Evolutionary conservation across 64 coral and sea anemone species (phyloP), one percentile per base, ranked within the genome.

Genomic region (Acropora yongei): DNA sequence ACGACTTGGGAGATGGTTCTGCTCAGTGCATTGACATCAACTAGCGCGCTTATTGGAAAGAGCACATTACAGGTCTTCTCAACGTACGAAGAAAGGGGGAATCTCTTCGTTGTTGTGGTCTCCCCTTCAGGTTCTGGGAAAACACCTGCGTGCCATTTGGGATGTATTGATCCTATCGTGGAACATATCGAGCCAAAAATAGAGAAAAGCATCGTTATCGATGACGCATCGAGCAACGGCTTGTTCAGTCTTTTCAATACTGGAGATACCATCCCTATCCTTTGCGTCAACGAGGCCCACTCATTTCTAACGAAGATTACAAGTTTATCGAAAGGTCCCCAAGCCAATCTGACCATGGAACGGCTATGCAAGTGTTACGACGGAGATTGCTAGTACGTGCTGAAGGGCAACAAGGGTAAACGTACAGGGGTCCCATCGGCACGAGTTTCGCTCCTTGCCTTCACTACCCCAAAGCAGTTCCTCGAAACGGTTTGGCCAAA

Each of bases 111-210:
- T 46, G 78, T 90, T 44, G 93, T 44, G 57, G 44, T 95, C 16
- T 68, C 72, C 6, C 93, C 88, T 55, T 95, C 93, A 20, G 93
- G 88, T 44, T 89, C 93, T 6, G 93, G 93, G n/a, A 89, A 95
- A 53, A 84, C 87, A 61, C 57, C 88, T 44, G 80, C 93, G 16
- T 95, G 93, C 77, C 88, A 85, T 47, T 57, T 79, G 50, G 50
- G 50, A 55, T 55, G 50, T 8, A 55, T 55, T 4, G 50, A 55
- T 55, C 50, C 50, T 8, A 55, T 55, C 50, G 8, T 55, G 50
- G 50, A 55, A 55, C 50, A 55, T 55, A 4, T 55, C 3, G 50
- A 50, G 78, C 68, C 50, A 85, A 68, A 40, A 68, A 72, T 39
- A 68, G 73, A 42, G 42, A 63, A 55, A 55, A 55, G 50, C 8